phyloP scores from a whole-genome alignment of 2,113 vertebrate species.

The Gasterosteus aculeatus region DNA sequence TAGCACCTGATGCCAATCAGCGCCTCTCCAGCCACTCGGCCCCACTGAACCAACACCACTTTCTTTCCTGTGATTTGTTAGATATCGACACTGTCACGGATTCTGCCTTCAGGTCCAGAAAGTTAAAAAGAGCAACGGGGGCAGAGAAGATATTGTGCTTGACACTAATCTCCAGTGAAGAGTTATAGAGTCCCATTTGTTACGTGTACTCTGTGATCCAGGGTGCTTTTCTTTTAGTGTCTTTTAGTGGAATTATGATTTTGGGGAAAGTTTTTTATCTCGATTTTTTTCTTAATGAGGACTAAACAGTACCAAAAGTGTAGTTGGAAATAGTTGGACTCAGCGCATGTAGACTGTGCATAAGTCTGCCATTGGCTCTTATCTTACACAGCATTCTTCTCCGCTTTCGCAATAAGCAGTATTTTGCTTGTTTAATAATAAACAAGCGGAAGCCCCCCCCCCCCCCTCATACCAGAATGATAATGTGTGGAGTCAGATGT shows the following conservation, averaged over 20 bases:
- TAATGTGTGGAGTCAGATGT: background rate
- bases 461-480: background rate
- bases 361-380: background rate
- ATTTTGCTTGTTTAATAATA: background rate
- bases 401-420: background rate
- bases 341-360: background rate
- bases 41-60: constrained; percentile 17
- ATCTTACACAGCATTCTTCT: background rate
- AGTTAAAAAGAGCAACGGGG: constrained; percentile 48
- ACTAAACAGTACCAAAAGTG: background rate
- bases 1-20: constrained; percentile 11
- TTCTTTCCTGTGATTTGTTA: constrained; percentile 51
- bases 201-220: constrained; percentile 27
- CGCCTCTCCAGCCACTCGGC: constrained; percentile 28
- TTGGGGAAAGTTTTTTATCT: background rate
- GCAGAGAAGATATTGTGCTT: constrained; percentile 21
- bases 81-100: constrained; percentile 38
- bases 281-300: background rate
- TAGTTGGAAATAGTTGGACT: background rate
- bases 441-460: background rate
- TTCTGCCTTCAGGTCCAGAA: constrained; percentile 22
- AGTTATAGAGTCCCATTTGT: constrained; percentile 64
- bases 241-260: background rate
- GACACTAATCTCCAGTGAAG: constrained; percentile 61
- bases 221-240: background rate